These are phyloP conservation scores for Mimachlamys varia DNA, from an alignment of 2,888 invertebrate genomes.

Conservation along the genomic window DNA sequence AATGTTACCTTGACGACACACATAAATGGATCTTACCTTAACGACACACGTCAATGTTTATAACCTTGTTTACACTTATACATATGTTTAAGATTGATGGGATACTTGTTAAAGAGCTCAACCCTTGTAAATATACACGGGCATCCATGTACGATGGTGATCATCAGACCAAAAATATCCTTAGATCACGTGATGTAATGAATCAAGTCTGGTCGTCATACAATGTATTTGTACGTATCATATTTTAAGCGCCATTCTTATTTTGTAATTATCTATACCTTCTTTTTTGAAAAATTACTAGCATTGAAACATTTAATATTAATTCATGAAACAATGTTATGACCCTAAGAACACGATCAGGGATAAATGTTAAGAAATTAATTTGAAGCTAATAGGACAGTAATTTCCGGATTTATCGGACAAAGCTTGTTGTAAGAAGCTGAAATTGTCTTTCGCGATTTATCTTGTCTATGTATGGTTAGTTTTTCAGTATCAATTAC, in stretches of 20 bases:
- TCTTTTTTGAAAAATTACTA: background rate
- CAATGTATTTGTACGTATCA: background rate
- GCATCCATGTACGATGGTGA: too few species aligned
- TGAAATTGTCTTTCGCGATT: background rate
- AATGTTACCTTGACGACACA: background rate
- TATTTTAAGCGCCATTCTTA: background rate
- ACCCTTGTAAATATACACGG: too few species aligned
- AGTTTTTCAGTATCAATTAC: background rate
- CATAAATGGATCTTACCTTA: too few species aligned
- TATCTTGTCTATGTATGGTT: background rate
- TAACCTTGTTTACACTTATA: too few species aligned
- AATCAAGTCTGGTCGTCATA: background rate
- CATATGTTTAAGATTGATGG: too few species aligned
- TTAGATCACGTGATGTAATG: background rate
- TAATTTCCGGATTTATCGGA: background rate
- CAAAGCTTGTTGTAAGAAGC: conserved; percentile 1
- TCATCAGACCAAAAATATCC: too few species aligned
- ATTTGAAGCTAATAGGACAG: background rate
- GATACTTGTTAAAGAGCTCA: too few species aligned
- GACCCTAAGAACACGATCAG: background rate
- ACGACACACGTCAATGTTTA: too few species aligned
- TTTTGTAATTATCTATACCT: too few species aligned
- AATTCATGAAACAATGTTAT: background rate
- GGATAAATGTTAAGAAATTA: conserved; percentile 1
- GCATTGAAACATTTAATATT: background rate